Base-by-base conservation (phyloP, 2,888 invertebrate species). In the Nymphalis c-album region DNA sequence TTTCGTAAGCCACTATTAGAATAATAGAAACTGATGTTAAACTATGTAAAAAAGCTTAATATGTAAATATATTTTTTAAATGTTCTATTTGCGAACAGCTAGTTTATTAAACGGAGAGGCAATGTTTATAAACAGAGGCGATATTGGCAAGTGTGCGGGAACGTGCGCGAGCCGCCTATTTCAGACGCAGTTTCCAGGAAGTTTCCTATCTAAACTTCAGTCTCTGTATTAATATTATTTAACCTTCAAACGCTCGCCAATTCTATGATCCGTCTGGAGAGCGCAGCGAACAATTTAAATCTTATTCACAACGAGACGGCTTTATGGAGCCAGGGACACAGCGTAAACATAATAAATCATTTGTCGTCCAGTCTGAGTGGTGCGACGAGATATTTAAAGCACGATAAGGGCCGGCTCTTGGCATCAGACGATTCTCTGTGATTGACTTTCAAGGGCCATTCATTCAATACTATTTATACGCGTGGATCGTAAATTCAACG, bases 231-330 rank as follows among this genome's bases (percentile, higher is more conserved):
- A 76, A 81, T 79, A 80, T 76, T 73, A 82, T 85, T 84, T 89
- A 88, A 91, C 90, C 90, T 90, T 90, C 86, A 87, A 83, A 79
- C 79, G 81, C 68, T 84, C 81, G 84, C 84, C 79, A 85, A 84
- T 78, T 78, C 74, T 80, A 72, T 75, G 77, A 76, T 73, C 75
- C 73, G 83, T 84, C 84, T 86, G 82, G 80, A 75, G 75, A 70
- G 74, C 78, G 81, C 86, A 83, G 84, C 82, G 76, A 73, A 78
- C 78, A 77, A 84, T 86, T 83, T 82, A 75, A 78, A 81, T 84
- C 77, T 81, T 82, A 80, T 83, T 82, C 75, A 78, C 78, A 76
- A 74, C 71, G 73, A 78, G 76, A 69, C 74, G 71, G 72, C 72
- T 76, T 76, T 76, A 76, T 71, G 75, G 74, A 75, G 76, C 74